Percentiles rank a stretch among this genome's conserved stretches.
These are phyloP conservation scores for Acronicta alni DNA, from an alignment of 2,888 invertebrate genomes.

Conservation along the genomic window DNA sequence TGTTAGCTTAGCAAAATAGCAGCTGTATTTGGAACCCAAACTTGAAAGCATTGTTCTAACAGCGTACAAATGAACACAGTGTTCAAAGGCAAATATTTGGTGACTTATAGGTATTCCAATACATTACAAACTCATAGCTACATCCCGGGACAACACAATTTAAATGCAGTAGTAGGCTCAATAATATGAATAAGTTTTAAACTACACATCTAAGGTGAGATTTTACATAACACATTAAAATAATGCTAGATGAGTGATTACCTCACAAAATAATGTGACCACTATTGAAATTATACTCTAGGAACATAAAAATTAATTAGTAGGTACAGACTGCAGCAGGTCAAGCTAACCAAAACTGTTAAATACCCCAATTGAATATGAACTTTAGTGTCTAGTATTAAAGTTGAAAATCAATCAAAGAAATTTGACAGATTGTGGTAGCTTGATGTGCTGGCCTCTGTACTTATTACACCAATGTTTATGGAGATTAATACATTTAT, in stretches of 20 bases:
- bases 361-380: too few species aligned
- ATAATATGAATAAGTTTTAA: conserved; percentile 16
- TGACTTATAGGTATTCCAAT: conserved; percentile 3
- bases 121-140: conserved; percentile 2
- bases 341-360: too few species aligned
- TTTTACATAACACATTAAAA: conserved; percentile 2
- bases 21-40: background rate
- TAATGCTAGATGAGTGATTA: conserved; percentile 11
- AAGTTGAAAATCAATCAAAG: too few species aligned
- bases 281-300: background rate
- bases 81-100: conserved; percentile 5
- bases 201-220: conserved; percentile 24
- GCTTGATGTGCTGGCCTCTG: too few species aligned
- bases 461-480: conserved; percentile 20
- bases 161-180: conserved; percentile 42
- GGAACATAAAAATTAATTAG: too few species aligned
- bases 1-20: conserved; percentile 7
- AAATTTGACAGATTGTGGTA: too few species aligned
- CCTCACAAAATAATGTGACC: background rate
- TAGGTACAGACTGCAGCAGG: too few species aligned
- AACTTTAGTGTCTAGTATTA: too few species aligned
- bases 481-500: conserved; percentile 35
- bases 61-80: conserved; percentile 11
- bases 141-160: conserved; percentile 35
- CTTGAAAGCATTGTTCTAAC: background rate